Evolutionary conservation across 30 jellyfish, hydroid and myxozoan genomes (phyloP).

Genomic region (Nemopilema nomurai): DNA sequence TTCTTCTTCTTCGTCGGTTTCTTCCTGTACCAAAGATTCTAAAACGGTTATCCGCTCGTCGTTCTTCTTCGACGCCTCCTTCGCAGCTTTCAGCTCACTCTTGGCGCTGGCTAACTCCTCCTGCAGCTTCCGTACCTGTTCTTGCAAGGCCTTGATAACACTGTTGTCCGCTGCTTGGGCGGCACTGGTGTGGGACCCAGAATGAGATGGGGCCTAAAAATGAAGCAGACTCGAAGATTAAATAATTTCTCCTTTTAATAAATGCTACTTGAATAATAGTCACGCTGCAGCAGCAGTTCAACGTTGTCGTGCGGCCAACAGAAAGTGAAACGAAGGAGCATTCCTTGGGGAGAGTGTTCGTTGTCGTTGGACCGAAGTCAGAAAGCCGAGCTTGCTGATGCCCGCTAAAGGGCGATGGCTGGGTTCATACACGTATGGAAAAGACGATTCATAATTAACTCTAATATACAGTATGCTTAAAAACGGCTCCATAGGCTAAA

Average conservation of each 20-base stretch:
- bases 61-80: conserved; percentile 65
- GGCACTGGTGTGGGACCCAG: conserved; percentile 32
- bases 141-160: conserved; percentile 66
- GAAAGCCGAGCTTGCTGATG: no score
- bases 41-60: conserved; percentile 77
- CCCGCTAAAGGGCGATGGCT: no score
- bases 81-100: conserved; percentile 68
- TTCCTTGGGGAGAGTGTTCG: no score
- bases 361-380: no score
- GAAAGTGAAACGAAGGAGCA: no score
- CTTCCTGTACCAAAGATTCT: conserved; percentile 89
- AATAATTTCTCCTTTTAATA: no score
- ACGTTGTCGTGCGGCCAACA: no score
- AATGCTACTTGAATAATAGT: no score
- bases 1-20: conserved; percentile 76
- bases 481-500: no score
- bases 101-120: conserved; percentile 63
- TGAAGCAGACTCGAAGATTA: not conserved
- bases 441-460: not conserved
- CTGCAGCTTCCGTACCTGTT: conserved; percentile 75
- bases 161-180: conserved; percentile 68
- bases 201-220: conserved; percentile 1
- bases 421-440: not conserved
- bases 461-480: no score
- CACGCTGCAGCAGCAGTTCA: no score